Evolutionary conservation across 2,113 vertebrate species (phyloP), one percentile per base, ranked within the genome.

Genomic region (Oncorhynchus gorbuscha): DNA sequence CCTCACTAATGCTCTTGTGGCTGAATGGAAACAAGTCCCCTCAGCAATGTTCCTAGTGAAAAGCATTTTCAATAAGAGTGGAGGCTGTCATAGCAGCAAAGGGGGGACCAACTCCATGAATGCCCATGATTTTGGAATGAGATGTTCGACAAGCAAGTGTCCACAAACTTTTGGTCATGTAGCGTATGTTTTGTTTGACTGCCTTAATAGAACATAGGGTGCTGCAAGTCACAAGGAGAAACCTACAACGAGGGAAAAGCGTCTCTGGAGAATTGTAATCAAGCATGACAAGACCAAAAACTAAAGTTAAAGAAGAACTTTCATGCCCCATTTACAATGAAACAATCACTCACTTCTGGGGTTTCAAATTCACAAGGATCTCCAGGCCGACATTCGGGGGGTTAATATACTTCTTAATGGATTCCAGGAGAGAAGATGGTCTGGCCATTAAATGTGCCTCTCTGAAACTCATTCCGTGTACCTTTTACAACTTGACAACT

Each of bases 281-380:
- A 64, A 85, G 80, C 84, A 82, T 87, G 90, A 89, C 82, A 88
- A 58, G 84, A 85, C 72, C 83, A 79, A 74, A 79, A 89, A 84
- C 71, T 81, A 85, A 87, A 84, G 84, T 85, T 87, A 85, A 79
- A 68, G 86, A 82, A 81, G 58, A 61, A 81, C 83, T 90, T 90
- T 89, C 90, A 92, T 90, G 89, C 73, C 84, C 84, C 83, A 89
- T 93, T 90, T 91, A 89, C 90, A 91, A 83, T 88, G 84, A 89
- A 90, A 92, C 87, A 89, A 92, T 91, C 91, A 86, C 81, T 92
- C 91, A 90, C 83, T 82, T 79, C 85, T 79, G 71, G 48, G 81
- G 88, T 91, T 88, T 92, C 84, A 86, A 80, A 84, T 92, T 89
- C 85, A 89, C 83, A 24, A 65, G 74, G 84, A 84, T 84, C 86